Evolutionary conservation across 2,113 vertebrate species (phyloP).

Genomic region (cat (Felis catus)): DNA sequence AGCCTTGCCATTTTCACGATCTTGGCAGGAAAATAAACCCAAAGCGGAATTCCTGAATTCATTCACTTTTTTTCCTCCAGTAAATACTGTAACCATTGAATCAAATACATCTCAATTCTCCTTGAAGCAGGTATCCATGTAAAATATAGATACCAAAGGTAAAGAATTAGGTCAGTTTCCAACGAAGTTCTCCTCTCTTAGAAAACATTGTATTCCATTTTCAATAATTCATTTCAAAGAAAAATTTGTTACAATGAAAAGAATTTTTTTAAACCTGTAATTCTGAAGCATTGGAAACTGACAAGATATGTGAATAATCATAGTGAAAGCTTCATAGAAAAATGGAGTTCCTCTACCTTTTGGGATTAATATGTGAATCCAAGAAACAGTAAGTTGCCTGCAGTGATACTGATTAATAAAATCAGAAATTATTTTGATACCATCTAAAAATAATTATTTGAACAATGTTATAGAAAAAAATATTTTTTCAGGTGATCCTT

Average conservation of each 20-base stretch:
- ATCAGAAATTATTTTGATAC: neutral
- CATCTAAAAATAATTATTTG: conserved; percentile 1
- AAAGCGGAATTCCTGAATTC: conserved; percentile 15
- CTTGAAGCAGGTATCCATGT: neutral
- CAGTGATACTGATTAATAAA: neutral
- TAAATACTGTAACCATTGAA: neutral
- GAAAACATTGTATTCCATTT: neutral
- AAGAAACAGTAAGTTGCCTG: neutral
- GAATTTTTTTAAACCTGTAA: neutral
- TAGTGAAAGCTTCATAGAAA: neutral
- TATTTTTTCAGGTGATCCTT: neutral
- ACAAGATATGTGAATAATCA: neutral
- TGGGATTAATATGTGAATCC: neutral
- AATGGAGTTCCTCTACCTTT: neutral
- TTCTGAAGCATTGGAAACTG: neutral
- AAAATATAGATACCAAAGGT: neutral
- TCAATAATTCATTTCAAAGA: conserved; percentile 49
- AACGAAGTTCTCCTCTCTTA: neutral
- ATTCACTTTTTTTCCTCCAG: neutral
- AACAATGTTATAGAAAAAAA: neutral
- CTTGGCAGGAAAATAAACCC: neutral
- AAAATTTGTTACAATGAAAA: neutral
- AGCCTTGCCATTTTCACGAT: neutral
- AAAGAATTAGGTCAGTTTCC: conserved; percentile 12
- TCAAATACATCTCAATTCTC: neutral